A percentile compares a stretch with the other conserved stretches of the same genome.
These are phyloP conservation scores for Dipodomys ordii DNA, from an alignment of 2,113 vertebrate species.

Conservation along the genomic window DNA sequence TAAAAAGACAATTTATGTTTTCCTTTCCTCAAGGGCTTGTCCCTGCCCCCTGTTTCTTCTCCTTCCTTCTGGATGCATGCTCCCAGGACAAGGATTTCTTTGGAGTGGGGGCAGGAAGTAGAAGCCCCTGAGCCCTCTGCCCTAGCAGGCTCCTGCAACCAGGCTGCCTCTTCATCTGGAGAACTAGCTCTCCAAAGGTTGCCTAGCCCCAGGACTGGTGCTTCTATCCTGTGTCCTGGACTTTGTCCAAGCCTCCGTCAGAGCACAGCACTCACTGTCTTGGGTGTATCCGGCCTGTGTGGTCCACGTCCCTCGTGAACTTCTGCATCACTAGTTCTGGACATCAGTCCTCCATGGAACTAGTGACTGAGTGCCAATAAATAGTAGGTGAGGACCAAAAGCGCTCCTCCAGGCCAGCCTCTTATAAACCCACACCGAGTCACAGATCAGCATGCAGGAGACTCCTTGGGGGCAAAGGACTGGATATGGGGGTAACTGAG, in stretches of 20 bases:
- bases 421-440: neutral
- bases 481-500: fast-evolving
- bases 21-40: constrained; percentile 60
- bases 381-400: neutral
- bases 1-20: neutral
- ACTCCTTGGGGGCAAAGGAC: fast-evolving
- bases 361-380: neutral
- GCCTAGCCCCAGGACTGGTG: neutral
- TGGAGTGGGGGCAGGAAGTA: neutral
- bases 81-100: neutral
- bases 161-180: neutral
- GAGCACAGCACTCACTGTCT: neutral
- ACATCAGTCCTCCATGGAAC: fast-evolving
- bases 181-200: fast-evolving
- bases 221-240: fast-evolving
- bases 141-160: fast-evolving
- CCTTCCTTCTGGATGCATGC: neutral
- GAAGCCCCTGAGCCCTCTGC: fast-evolving
- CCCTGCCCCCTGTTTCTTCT: constrained; percentile 30
- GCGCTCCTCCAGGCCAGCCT: neutral
- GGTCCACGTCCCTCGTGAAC: neutral
- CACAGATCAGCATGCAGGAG: neutral
- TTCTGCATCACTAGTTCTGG: neutral
- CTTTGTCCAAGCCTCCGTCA: neutral
- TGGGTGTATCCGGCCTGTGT: fast-evolving